These are phyloP conservation scores for Callipepla squamata DNA, from an alignment of 2,113 vertebrate genomes.

Conservation along the genomic window DNA sequence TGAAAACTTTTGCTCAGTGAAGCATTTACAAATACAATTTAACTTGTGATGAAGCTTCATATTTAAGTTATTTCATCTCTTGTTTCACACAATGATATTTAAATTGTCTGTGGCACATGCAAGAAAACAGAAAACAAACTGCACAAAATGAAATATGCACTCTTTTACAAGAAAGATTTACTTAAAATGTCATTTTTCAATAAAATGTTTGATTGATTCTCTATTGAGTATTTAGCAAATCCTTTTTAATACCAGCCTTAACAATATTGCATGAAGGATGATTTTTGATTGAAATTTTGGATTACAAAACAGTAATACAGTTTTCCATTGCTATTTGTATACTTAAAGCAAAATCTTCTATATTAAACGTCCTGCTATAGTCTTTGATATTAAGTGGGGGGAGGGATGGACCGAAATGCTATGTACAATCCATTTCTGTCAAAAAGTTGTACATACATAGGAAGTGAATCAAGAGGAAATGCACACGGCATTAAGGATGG, in stretches of 20 bases:
- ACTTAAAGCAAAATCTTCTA: constrained; percentile 33
- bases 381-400: neutral
- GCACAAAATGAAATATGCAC: neutral
- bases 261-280: neutral
- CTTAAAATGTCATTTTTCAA: constrained; percentile 24
- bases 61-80: constrained; percentile 63
- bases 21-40: constrained; percentile 78
- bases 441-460: neutral
- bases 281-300: constrained; percentile 52
- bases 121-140: constrained; percentile 8
- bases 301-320: neutral
- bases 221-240: constrained; percentile 30
- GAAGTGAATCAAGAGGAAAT: neutral
- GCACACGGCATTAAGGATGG: neutral
- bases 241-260: constrained; percentile 41
- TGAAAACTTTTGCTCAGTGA: constrained; percentile 77
- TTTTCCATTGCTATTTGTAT: neutral
- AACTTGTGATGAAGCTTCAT: constrained; percentile 66
- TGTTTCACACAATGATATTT: constrained; percentile 55
- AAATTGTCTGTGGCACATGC: constrained; percentile 24
- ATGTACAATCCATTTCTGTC: neutral
- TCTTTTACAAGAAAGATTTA: constrained; percentile 9
- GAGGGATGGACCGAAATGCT: neutral
- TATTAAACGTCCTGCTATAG: constrained; percentile 1
- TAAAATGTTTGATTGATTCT: constrained; percentile 42